Percentiles rank a stretch among this genome's conserved stretches.
phyloP scores from a whole-genome alignment of 2,113 vertebrate genomes.

The Apteryx owenii region DNA sequence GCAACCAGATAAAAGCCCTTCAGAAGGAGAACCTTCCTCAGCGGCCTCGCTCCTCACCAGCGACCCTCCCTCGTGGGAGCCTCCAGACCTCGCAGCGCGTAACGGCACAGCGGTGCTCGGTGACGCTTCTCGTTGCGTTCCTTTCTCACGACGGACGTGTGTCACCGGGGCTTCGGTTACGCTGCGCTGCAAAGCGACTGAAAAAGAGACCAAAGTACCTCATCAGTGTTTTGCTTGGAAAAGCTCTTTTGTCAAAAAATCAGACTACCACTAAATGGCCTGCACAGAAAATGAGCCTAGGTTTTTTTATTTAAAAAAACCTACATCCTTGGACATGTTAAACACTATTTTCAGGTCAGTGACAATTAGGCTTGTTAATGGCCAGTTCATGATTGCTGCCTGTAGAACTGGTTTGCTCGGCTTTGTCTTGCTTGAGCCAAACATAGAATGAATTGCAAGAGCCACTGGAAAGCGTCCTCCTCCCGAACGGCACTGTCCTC shows the following conservation, averaged over 20 bases:
- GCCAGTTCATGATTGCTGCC: background rate
- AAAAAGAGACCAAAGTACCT: too few species aligned
- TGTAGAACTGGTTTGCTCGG: background rate
- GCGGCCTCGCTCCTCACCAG: background rate
- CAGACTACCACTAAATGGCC: accelerated
- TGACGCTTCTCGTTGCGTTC: background rate
- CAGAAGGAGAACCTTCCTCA: background rate
- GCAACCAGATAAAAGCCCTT: background rate
- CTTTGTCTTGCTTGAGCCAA: background rate
- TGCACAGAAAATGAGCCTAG: background rate
- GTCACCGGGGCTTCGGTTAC: too few species aligned
- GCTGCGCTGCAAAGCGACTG: accelerated
- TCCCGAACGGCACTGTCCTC: too few species aligned
- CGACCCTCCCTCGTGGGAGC: background rate
- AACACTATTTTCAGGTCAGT: background rate
- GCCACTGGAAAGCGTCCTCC: background rate
- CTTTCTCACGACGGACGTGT: background rate
- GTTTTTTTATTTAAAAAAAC: background rate
- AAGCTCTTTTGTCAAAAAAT: accelerated
- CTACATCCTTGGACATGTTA: background rate
- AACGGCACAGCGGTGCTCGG: background rate
- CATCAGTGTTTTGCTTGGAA: background rate
- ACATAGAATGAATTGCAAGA: background rate
- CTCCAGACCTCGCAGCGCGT: background rate
- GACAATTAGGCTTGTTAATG: background rate